A percentile compares a stretch with the other conserved stretches of the same genome.
phyloP scores from a whole-genome alignment of 2,113 vertebrate genomes.

The Cebidichthys violaceus region DNA sequence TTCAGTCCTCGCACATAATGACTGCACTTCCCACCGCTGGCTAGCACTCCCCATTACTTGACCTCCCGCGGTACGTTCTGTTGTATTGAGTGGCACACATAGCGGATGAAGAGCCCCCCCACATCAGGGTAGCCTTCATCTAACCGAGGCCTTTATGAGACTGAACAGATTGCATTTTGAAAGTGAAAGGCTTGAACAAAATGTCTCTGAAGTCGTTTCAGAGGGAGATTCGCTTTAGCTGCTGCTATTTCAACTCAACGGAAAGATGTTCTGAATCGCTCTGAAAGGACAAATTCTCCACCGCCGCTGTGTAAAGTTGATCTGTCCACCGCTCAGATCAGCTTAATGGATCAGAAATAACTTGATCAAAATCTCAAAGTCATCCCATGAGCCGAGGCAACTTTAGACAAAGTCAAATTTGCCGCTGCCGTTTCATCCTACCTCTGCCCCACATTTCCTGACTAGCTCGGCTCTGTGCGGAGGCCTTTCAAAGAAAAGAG shows the following conservation, averaged over 20 bases:
- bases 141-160: slow-evolving; percentile 48
- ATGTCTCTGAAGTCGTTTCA: slow-evolving; percentile 36
- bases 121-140: slow-evolving; percentile 32
- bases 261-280: slow-evolving; percentile 1
- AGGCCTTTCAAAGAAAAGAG: slow-evolving; percentile 5
- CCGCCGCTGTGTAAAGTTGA: background rate
- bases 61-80: slow-evolving; percentile 35
- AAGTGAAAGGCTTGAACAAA: slow-evolving; percentile 44
- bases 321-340: slow-evolving; percentile 7
- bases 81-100: slow-evolving; percentile 30
- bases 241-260: slow-evolving; percentile 19
- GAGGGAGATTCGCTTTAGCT: slow-evolving; percentile 23
- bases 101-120: slow-evolving; percentile 41
- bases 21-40: slow-evolving; percentile 18
- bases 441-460: background rate
- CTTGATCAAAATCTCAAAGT: slow-evolving; percentile 16
- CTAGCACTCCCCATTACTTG: slow-evolving; percentile 34
- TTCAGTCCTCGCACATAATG: slow-evolving; percentile 44
- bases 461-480: background rate
- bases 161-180: slow-evolving; percentile 49
- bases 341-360: slow-evolving; percentile 33
- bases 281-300: slow-evolving; percentile 16
- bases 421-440: background rate
- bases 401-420: slow-evolving; percentile 19
- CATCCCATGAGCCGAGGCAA: background rate